Base-by-base conservation (phyloP, 2,113 vertebrate species). In the Larimichthys crocea region DNA sequence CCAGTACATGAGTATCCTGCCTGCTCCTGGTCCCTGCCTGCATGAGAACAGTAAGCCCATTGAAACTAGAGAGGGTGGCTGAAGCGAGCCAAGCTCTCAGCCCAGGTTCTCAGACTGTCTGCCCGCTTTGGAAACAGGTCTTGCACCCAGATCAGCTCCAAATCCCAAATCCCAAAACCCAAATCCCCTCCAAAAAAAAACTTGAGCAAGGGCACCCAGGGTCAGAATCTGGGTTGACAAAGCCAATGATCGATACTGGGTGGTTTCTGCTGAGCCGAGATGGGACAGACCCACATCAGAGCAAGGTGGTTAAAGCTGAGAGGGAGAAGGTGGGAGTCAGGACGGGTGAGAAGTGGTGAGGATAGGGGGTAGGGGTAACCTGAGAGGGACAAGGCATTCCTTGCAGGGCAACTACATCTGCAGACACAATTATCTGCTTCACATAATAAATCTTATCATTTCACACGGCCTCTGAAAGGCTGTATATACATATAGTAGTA, bases 351-450 rank as follows among this genome's bases (percentile, higher is more conserved):
- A 84, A 81, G 76, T 72, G 72, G 67, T 53, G 72, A 71, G 83
- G 85, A 81, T 76, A 64, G 79, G 67, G 93, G 64, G 66, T 44
- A 42, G 29, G 76, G 75, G 95, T 93, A 95, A 95, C 92, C 79
- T 77, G 94, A 96, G 94, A 94, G 84, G 85, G 72, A 81, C 49
- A 44, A 86, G 86, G 86, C 93, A 94, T 95, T 95, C 94, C 89
- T 90, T 75, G 57, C 88, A 94, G 93, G 93, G 92, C 94, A 94
- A 78, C 79, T 92, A 93, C 94, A 95, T 95, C 93, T 93, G 94
- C 46, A 78, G 88, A 94, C 90, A 91, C 87, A 89, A 94, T 95
- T 94, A 94, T 93, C 91, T 92, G 87, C 79, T 88, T 87, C 67
- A 76, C 67, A 92, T 92, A 93, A 35, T 35, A 35, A 35, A 93